A percentile compares a stretch with the other conserved stretches of the same genome.
Evolutionary conservation across 2,888 invertebrate species (phyloP).

Genomic region (Dicyrtomina minuta): DNA sequence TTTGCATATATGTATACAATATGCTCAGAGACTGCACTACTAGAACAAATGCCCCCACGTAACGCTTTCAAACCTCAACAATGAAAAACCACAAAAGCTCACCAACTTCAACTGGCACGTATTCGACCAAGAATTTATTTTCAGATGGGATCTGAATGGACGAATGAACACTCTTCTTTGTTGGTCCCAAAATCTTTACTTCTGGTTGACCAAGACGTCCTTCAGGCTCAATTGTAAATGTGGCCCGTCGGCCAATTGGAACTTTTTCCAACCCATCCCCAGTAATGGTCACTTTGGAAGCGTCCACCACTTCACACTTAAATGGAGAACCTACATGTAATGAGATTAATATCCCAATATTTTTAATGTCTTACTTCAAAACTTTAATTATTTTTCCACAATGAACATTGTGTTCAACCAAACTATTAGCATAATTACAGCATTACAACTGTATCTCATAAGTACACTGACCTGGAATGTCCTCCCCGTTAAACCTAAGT

Average conservation of each 20-base stretch:
- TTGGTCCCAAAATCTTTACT: slow-evolving; percentile 78
- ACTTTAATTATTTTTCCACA: background rate
- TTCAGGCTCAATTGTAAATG: slow-evolving; percentile 84
- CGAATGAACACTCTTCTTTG: slow-evolving; percentile 69
- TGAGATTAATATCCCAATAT: slow-evolving; percentile 25
- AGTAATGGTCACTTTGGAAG: slow-evolving; percentile 78
- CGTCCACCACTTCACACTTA: slow-evolving; percentile 74
- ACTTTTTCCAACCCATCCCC: slow-evolving; percentile 83
- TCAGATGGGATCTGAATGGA: slow-evolving; percentile 56
- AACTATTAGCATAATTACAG: background rate
- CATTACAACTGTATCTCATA: background rate
- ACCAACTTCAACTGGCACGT: slow-evolving; percentile 86
- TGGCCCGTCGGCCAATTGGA: slow-evolving; percentile 78
- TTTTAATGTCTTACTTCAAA: too few relatives aligned
- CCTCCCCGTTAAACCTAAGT: slow-evolving; percentile 91
- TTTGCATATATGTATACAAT: background rate
- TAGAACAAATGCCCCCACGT: background rate
- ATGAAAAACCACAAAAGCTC: slow-evolving; percentile 51
- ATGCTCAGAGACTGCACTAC: background rate
- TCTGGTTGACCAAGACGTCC: slow-evolving; percentile 67
- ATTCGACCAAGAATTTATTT: slow-evolving; percentile 61
- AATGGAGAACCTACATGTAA: slow-evolving; percentile 73
- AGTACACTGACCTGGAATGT: slow-evolving; percentile 73
- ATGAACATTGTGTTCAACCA: too few relatives aligned
- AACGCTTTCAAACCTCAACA: background rate